A percentile compares a stretch with the other conserved stretches of the same genome.
Evolutionary conservation across 2,113 vertebrate species (phyloP).

Genomic region (Bettongia penicillata): DNA sequence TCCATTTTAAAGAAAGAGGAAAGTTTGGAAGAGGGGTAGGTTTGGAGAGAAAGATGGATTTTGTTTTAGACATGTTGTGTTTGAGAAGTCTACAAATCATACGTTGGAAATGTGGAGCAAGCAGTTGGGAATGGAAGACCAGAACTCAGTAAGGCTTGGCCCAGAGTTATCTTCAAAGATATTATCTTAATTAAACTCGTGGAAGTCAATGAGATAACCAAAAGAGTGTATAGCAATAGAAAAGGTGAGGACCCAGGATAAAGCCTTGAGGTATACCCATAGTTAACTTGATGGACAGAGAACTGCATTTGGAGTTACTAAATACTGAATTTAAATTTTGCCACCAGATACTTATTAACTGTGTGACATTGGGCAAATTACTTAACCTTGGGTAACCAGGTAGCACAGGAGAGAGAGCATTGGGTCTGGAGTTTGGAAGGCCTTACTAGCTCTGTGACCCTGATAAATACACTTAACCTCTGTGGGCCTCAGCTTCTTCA

Average conservation of each 20-base stretch:
- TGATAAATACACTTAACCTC: not conserved
- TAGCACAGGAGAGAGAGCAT: not conserved
- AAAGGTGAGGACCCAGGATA: not conserved
- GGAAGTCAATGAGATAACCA: not conserved
- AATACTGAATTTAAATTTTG: not conserved
- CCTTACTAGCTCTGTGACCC: no score
- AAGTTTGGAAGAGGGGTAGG: no score
- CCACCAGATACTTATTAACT: not conserved
- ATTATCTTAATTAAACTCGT: not conserved
- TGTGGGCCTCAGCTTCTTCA: not conserved
- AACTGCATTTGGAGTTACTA: not conserved
- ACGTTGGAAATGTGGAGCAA: not conserved
- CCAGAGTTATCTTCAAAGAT: not conserved
- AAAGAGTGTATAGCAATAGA: not conserved
- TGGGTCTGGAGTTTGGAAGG: not conserved
- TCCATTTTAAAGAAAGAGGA: not conserved
- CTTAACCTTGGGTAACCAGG: no score
- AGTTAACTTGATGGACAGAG: not conserved
- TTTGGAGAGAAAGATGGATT: not conserved
- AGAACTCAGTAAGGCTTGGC: not conserved
- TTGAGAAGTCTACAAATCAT: not conserved
- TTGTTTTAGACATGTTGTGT: not conserved
- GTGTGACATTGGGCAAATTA: no score
- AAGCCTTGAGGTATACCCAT: not conserved
- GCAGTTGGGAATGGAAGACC: not conserved